A percentile compares a stretch with the other conserved stretches of the same genome.
Conservation (phyloP, 1,140 invertebrate genomes). For the Stegodyphus dumicola region DNA sequence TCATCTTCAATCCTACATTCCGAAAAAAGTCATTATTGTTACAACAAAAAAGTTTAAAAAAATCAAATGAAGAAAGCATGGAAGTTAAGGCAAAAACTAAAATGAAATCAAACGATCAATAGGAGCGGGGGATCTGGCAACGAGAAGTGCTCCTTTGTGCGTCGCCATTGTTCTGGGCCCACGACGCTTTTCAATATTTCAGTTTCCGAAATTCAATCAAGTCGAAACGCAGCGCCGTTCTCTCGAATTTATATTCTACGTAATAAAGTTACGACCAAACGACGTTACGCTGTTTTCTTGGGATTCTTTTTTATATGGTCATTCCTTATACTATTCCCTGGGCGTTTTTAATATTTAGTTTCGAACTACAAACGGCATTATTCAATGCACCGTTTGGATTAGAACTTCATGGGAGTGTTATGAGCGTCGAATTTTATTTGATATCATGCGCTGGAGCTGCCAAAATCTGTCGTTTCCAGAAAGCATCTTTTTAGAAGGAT, state of each 20-base stretch:
- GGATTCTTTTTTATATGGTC: conserved; percentile 51
- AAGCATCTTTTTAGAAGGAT: no score
- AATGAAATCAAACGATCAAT: conserved; percentile 62
- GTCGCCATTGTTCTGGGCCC: conserved; percentile 59
- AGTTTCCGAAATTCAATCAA: conserved; percentile 59
- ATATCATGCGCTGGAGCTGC: neutral
- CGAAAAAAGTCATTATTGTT: conserved; percentile 52
- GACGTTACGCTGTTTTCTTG: conserved; percentile 53
- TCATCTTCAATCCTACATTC: conserved; percentile 55
- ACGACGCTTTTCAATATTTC: conserved; percentile 61
- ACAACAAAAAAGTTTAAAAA: conserved; percentile 24
- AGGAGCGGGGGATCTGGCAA: conserved; percentile 57
- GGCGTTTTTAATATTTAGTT: conserved; percentile 58
- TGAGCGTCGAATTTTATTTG: neutral
- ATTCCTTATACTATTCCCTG: conserved; percentile 44
- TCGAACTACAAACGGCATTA: conserved; percentile 46
- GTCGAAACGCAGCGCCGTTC: conserved; percentile 22
- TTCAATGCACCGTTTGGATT: conserved; percentile 1
- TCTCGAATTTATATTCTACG: conserved; percentile 58
- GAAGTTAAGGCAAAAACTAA: conserved; percentile 30
- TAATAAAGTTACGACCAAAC: conserved; percentile 59
- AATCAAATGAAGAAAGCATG: conserved; percentile 5
- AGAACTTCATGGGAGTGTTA: neutral
- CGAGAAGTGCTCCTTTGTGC: conserved; percentile 59
- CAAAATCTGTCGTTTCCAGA: neutral